These are phyloP conservation scores for Drosophila elegans DNA, from an alignment of 1,140 invertebrate species.

Conservation along the genomic window DNA sequence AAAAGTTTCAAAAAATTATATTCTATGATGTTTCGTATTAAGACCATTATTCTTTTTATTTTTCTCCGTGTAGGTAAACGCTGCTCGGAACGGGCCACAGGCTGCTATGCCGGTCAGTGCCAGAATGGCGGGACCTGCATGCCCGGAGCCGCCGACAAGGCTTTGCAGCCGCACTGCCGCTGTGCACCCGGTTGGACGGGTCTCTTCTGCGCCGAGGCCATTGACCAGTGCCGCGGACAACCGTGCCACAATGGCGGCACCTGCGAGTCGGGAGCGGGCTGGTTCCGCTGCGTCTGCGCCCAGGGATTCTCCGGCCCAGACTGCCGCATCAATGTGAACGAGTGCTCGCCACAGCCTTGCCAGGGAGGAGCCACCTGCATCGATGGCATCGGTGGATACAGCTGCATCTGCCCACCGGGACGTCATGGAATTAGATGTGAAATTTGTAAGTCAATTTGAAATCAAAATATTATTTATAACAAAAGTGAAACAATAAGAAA, in stretches of 20 bases:
- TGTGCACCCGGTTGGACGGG: constrained; percentile 81
- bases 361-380: constrained; percentile 93
- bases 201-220: constrained; percentile 75
- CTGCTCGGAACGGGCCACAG: constrained; percentile 80
- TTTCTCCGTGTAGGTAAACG: constrained; percentile 62
- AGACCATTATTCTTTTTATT: neutral
- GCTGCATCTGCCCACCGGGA: constrained; percentile 92
- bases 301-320: constrained; percentile 91
- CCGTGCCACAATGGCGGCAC: constrained; percentile 92
- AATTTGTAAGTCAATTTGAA: constrained; percentile 73
- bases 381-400: constrained; percentile 90
- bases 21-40: neutral
- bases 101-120: constrained; percentile 86
- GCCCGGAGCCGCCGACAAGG: constrained; percentile 68
- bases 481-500: no score
- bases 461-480: no score
- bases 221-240: constrained; percentile 83
- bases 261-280: constrained; percentile 92
- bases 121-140: constrained; percentile 91
- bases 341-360: constrained; percentile 93
- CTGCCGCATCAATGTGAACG: constrained; percentile 92
- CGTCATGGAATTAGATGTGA: constrained; percentile 90
- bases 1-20: neutral
- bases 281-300: constrained; percentile 92
- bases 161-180: constrained; percentile 74